Evolutionary conservation across 2,888 invertebrate species (phyloP).

Genomic region (Ochropleura plecta): DNA sequence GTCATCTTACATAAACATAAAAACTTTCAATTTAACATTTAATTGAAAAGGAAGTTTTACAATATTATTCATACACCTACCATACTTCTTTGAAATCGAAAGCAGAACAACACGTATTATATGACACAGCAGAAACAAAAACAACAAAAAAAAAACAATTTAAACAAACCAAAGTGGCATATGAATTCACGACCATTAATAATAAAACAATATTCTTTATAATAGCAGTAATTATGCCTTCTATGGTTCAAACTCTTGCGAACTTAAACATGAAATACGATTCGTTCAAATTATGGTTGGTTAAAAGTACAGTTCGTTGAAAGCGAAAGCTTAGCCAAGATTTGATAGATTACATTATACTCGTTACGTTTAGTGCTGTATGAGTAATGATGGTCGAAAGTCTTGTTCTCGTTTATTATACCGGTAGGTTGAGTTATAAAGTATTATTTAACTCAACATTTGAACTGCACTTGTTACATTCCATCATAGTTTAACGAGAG

Average conservation of each 20-base stretch:
- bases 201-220: constrained; percentile 39
- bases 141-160: constrained; percentile 30
- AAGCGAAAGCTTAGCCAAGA: constrained; percentile 65
- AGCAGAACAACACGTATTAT: constrained; percentile 15
- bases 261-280: constrained; percentile 26
- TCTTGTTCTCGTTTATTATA: constrained; percentile 41
- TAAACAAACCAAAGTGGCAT: constrained; percentile 32
- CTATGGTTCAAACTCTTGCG: constrained; percentile 25
- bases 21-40: constrained; percentile 16
- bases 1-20: constrained; percentile 27
- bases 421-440: constrained; percentile 28
- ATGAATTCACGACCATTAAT: constrained; percentile 42
- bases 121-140: constrained; percentile 15
- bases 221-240: constrained; percentile 15
- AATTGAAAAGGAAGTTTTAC: constrained; percentile 22
- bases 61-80: constrained; percentile 32
- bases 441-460: constrained; percentile 47
- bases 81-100: constrained; percentile 38
- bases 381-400: constrained; percentile 53
- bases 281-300: constrained; percentile 14
- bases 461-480: constrained; percentile 33
- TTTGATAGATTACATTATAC: constrained; percentile 61
- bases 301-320: constrained; percentile 40
- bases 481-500: constrained; percentile 12
- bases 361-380: constrained; percentile 52